Conservation (phyloP, 2,888 invertebrate genomes). For the Drosophila prostipennis region DNA sequence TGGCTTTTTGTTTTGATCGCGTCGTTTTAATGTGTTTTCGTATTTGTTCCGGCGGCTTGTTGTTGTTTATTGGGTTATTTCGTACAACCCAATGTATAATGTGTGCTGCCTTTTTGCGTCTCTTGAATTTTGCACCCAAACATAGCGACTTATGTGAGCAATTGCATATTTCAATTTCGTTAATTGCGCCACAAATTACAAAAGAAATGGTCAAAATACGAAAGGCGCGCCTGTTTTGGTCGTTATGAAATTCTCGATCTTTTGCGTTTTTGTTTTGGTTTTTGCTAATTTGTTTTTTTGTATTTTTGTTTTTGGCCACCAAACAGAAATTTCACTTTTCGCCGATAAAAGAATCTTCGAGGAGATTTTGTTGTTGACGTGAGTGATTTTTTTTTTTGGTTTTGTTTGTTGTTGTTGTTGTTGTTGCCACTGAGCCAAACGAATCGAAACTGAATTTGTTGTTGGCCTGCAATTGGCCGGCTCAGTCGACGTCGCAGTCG, state of each 20-base stretch:
- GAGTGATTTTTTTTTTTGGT: conserved; percentile 17
- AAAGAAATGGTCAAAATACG: conserved; percentile 37
- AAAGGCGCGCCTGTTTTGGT: conserved; percentile 36
- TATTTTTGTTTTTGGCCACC: conserved; percentile 15
- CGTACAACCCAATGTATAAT: conserved; percentile 11
- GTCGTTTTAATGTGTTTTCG: conserved; percentile 48
- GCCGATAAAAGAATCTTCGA: conserved; percentile 42
- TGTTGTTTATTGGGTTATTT: conserved; percentile 43
- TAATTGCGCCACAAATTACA: conserved; percentile 57
- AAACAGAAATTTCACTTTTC: conserved; percentile 50
- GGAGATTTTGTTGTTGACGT: conserved; percentile 37
- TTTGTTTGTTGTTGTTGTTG: conserved; percentile 24
- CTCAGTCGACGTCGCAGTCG: conserved; percentile 19
- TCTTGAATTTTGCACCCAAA: conserved; percentile 36
- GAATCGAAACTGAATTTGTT: conserved; percentile 56
- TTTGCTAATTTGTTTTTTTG: conserved; percentile 12
- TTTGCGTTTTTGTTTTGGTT: conserved; percentile 14
- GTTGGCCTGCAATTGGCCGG: conserved; percentile 43
- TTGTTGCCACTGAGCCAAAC: conserved; percentile 37
- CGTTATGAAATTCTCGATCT: conserved; percentile 48
- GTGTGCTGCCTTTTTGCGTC: conserved; percentile 43
- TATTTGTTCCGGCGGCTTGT: conserved; percentile 45
- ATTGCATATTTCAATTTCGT: conserved; percentile 49
- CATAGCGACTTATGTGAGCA: conserved; percentile 30
- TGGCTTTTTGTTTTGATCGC: conserved; percentile 62